Evolutionary conservation across 1,140 invertebrate species (phyloP).

Genomic region (Mylabris phalerata): DNA sequence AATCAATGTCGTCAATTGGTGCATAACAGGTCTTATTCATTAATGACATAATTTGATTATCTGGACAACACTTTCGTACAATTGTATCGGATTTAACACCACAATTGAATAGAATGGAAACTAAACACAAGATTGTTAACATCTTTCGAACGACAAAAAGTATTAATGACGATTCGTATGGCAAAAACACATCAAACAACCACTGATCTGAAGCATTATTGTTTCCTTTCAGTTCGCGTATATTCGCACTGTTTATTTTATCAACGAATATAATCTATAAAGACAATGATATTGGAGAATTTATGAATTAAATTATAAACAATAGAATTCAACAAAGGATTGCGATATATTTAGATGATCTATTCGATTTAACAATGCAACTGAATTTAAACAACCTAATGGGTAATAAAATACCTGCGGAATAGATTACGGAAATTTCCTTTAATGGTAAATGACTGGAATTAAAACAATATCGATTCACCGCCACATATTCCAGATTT

Average conservation of each 20-base stretch:
- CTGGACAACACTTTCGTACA: constrained; percentile 6
- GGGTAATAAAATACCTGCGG: too few relatives aligned
- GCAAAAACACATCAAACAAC: constrained; percentile 3
- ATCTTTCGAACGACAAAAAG: constrained; percentile 3
- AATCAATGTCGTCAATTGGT: not conserved
- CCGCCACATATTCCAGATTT: too few relatives aligned
- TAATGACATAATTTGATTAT: not conserved
- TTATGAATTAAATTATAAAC: not conserved
- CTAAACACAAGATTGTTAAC: too few relatives aligned
- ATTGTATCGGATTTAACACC: too few relatives aligned
- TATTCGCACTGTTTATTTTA: constrained; percentile 12
- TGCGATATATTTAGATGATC: too few relatives aligned
- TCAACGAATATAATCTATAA: constrained; percentile 12
- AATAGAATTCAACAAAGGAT: not conserved
- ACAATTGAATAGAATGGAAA: too few relatives aligned
- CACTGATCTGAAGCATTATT: constrained; percentile 10
- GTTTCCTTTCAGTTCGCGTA: constrained; percentile 1
- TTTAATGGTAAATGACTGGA: too few relatives aligned
- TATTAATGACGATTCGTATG: constrained; percentile 5
- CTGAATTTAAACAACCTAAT: too few relatives aligned
- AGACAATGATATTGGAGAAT: constrained; percentile 1
- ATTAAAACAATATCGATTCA: too few relatives aligned
- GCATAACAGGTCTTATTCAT: not conserved
- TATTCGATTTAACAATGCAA: too few relatives aligned
- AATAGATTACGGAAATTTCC: too few relatives aligned